Evolutionary conservation across 2,888 invertebrate genomes (phyloP).

Genomic region (Tipula helvola): DNA sequence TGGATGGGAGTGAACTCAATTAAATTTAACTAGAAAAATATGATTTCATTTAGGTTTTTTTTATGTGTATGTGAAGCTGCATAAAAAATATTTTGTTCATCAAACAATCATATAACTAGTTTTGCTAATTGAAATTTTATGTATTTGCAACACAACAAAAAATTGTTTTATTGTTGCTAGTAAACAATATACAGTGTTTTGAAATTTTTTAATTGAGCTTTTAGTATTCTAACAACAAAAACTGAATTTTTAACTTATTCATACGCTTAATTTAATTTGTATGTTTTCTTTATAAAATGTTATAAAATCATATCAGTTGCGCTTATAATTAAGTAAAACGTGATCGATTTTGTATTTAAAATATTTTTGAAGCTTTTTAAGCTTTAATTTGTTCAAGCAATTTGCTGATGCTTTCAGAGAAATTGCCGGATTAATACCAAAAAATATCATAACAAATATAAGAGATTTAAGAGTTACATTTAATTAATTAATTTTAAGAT

Average conservation of each 20-base stretch:
- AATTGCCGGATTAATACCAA: too few relatives aligned
- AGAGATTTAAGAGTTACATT: too few relatives aligned
- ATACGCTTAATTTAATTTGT: too few relatives aligned
- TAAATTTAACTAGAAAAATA: background rate
- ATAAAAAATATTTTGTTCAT: background rate
- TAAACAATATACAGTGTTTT: background rate
- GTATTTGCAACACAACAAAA: background rate
- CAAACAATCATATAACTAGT: background rate
- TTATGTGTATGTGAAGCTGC: background rate
- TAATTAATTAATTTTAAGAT: too few relatives aligned
- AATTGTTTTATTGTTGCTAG: background rate
- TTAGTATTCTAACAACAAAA: background rate
- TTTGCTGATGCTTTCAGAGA: too few relatives aligned
- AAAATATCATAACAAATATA: too few relatives aligned
- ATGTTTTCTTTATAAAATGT: too few relatives aligned
- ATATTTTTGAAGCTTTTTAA: too few relatives aligned
- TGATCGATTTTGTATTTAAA: too few relatives aligned
- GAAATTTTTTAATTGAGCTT: background rate
- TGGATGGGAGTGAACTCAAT: background rate
- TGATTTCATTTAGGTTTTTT: background rate
- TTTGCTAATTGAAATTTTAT: background rate
- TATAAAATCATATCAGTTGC: too few relatives aligned
- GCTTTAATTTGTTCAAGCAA: too few relatives aligned
- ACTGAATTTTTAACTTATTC: background rate
- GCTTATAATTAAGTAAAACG: too few relatives aligned